Evolutionary conservation across 2,797 vertebrate genomes (phyloP).

Genomic region (Sphenodon punctatus): DNA sequence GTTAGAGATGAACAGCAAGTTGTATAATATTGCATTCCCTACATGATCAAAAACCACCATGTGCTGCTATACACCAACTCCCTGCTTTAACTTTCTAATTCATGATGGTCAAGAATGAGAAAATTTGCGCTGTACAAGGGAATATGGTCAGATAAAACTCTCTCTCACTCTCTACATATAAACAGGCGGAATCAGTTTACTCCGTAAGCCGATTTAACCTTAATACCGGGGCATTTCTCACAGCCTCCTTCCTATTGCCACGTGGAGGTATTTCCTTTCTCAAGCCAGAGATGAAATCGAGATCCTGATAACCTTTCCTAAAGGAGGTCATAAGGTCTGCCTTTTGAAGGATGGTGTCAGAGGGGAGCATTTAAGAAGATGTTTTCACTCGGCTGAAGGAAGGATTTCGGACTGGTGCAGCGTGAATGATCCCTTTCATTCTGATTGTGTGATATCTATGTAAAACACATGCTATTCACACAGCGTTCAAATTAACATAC

Average conservation of each 20-base stretch:
- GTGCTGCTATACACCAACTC: neutral
- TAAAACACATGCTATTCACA: neutral
- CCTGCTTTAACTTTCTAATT: conserved; percentile 16
- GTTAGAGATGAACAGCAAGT: conserved; percentile 1
- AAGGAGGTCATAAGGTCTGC: neutral
- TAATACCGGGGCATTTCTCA: conserved; percentile 10
- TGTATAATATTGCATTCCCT: neutral
- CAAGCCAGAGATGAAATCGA: conserved; percentile 41
- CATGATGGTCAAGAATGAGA: neutral
- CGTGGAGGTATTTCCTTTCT: neutral
- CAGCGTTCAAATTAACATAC: neutral
- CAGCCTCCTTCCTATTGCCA: neutral
- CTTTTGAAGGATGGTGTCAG: conserved; percentile 14
- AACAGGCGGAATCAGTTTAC: neutral
- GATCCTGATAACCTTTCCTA: neutral
- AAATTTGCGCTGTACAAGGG: neutral
- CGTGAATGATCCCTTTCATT: neutral
- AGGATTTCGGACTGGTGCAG: neutral
- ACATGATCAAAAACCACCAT: neutral
- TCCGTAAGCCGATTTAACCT: conserved; percentile 13
- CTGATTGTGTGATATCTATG: neutral
- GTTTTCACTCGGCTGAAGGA: neutral
- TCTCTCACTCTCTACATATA: conserved; percentile 19
- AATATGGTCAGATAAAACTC: conserved; percentile 11
- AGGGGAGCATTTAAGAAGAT: neutral